A percentile compares a stretch with the other conserved stretches of the same genome.
phyloP scores from a whole-genome alignment of 2,113 vertebrate species.

The Erinaceus europaeus region DNA sequence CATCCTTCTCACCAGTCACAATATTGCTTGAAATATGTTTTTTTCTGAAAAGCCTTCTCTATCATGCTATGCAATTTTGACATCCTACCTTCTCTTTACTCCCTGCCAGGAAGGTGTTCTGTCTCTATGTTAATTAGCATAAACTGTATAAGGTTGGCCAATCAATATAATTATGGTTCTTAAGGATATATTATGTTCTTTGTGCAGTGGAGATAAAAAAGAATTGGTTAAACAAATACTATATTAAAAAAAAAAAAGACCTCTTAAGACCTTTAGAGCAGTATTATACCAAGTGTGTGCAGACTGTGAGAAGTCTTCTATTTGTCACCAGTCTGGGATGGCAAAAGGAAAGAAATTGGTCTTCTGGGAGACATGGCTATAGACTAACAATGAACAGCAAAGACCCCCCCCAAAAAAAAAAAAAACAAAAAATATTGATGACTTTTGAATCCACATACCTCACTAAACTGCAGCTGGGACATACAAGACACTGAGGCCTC shows the following conservation, averaged over 20 bases:
- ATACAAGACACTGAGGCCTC: no score
- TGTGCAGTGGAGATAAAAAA: not conserved
- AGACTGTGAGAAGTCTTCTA: not conserved
- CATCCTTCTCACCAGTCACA: not conserved
- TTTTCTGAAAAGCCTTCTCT: not conserved
- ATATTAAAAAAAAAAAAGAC: not conserved
- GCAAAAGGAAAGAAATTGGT: not conserved
- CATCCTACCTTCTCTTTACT: not conserved
- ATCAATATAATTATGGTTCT: not conserved
- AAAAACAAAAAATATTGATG: no score
- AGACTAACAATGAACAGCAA: no score
- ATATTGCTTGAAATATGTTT: not conserved
- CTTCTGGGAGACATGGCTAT: no score
- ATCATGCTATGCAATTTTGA: not conserved
- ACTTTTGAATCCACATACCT: no score
- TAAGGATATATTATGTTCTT: not conserved
- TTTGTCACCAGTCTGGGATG: constrained; percentile 5
- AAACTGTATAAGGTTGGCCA: not conserved
- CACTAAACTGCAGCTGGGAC: no score
- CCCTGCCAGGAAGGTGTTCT: not conserved
- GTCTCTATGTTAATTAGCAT: not conserved
- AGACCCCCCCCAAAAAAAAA: no score
- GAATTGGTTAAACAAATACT: not conserved
- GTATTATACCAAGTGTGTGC: not conserved
- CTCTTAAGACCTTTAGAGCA: not conserved